Evolutionary conservation across 2,888 invertebrate genomes (phyloP), one percentile per base, ranked within the genome.

Genomic region (Caenorhabditis uteleia): DNA sequence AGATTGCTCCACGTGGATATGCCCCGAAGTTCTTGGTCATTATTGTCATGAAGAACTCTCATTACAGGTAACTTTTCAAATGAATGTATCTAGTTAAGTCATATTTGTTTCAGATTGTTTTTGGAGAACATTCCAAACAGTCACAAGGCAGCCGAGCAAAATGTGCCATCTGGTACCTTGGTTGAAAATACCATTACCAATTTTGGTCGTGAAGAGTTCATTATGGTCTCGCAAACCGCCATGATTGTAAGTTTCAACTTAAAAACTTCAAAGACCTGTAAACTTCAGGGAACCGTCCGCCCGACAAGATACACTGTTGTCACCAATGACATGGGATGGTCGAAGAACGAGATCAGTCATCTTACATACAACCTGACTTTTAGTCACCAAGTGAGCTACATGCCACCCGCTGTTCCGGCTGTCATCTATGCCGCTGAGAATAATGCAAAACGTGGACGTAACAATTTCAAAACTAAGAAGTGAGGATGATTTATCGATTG

Each of bases 371-470:
- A 56, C 42, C 31, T 43, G 7, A 45, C 58, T 1, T 68, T 61
- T 36, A 64, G 65, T 14, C 70, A 70, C n/a, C 66, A 66, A 29
- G 66, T 62, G 16, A 46, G 48, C n/a, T 55, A 51, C 36, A 39
- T 47, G 23, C 56, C 70, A 29, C 61, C 66, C 23, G 29, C 42
- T 0, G 43, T 55, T 20, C 66, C 70, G 20, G 50, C 56, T 31
- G 50, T 70, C 14, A 31, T 70, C n/a, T 70, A 64, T 45, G 68
- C 62, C 4, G 73, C 73, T 16, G 60, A 68, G 33, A 69, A 70
- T 14, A 16, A 64, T 14, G 70, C 73, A 27, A 73, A 73, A 21
- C 16, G 73, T 16, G 73, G 68, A 43, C 39, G 46, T 4, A 58
- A 66, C 46, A 64, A 70, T 49, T 70, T 42, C 44, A 66, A 48